These are phyloP conservation scores for Nansenia antarctica DNA, from an alignment of 2,113 vertebrate genomes.

Conservation along the genomic window DNA sequence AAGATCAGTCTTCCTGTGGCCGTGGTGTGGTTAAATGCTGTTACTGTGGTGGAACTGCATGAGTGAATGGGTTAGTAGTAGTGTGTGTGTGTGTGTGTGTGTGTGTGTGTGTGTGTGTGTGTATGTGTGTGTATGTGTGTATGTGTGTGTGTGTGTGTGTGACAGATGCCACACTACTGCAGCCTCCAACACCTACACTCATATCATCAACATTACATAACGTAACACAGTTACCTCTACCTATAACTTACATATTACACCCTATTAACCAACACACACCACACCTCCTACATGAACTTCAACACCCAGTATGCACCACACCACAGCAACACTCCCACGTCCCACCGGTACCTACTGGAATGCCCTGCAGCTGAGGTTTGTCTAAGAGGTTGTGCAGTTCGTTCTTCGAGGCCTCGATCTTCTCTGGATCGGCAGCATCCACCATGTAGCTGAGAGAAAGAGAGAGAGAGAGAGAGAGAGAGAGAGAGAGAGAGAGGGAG, in stretches of 20 bases:
- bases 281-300: too few species aligned
- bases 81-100: neutral
- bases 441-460: conserved; percentile 84
- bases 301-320: too few species aligned
- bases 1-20: too few species aligned
- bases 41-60: too few species aligned
- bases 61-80: too few species aligned
- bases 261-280: too few species aligned
- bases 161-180: neutral
- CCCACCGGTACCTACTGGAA: conserved; percentile 78
- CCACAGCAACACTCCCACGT: neutral
- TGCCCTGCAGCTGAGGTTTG: conserved; percentile 88
- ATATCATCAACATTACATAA: too few species aligned
- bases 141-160: neutral
- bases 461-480: neutral
- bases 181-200: neutral
- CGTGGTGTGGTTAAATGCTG: too few species aligned
- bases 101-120: neutral
- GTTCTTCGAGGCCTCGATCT: conserved; percentile 91
- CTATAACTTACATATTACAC: too few species aligned
- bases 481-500: neutral
- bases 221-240: too few species aligned
- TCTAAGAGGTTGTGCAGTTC: conserved; percentile 89
- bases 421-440: conserved; percentile 88
- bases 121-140: neutral